Conservation (phyloP, 2,797 vertebrate genomes). For the Enteromius anoplus region DNA sequence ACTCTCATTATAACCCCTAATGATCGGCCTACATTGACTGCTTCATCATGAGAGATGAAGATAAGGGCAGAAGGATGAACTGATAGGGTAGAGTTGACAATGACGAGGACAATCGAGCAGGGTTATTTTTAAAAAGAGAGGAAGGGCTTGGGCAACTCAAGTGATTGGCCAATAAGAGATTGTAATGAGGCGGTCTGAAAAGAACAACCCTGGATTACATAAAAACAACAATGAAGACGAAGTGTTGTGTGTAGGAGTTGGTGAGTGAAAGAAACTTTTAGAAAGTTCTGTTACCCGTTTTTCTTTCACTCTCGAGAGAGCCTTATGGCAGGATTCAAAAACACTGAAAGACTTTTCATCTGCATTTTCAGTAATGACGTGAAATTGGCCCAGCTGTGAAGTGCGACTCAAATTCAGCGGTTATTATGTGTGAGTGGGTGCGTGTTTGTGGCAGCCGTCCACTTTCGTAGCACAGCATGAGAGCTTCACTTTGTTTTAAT, state of each 20-base stretch:
- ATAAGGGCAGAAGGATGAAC: conserved; percentile 6
- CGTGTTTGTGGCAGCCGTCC: conserved; percentile 3
- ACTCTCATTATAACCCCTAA: conserved; percentile 40
- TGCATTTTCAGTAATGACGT: conserved; percentile 12
- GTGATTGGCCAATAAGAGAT: conserved; percentile 10
- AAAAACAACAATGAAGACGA: not conserved
- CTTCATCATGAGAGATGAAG: conserved; percentile 6
- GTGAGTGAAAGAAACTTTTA: not conserved
- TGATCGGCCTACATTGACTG: conserved; percentile 22
- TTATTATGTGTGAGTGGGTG: not conserved
- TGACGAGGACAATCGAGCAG: conserved; percentile 6
- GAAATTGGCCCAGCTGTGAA: conserved; percentile 23
- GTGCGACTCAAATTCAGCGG: not conserved
- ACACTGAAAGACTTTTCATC: not conserved
- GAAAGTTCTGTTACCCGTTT: not conserved
- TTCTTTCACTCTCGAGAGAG: not conserved
- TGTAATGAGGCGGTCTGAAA: not conserved
- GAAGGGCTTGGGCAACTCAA: not conserved
- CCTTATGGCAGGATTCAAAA: not conserved
- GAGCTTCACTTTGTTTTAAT: conserved; percentile 38
- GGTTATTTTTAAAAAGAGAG: not conserved
- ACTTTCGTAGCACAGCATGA: conserved; percentile 13
- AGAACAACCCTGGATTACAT: not conserved
- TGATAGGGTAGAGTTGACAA: not conserved
- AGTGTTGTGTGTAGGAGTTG: not conserved